Evolutionary conservation across 2,888 invertebrate genomes (phyloP).

Genomic region (Chrysodeixis includens): DNA sequence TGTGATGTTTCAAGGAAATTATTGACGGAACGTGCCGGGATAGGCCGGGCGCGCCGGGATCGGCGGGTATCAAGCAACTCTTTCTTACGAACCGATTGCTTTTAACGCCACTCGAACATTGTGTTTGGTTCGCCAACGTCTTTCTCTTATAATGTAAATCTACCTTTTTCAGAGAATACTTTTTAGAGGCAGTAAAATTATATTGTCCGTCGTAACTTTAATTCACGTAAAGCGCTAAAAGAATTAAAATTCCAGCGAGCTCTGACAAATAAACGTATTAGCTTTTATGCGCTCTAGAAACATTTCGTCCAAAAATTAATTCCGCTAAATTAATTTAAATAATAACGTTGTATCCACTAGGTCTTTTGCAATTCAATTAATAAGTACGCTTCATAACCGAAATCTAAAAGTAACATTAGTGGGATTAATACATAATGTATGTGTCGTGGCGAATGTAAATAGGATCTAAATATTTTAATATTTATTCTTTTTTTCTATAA

Average conservation of each 20-base stretch:
- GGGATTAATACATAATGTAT: conserved; percentile 32
- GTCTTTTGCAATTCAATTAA: conserved; percentile 29
- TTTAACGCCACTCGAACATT: conserved; percentile 68
- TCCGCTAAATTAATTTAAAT: conserved; percentile 45
- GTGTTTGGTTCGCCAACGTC: conserved; percentile 61
- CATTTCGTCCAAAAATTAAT: conserved; percentile 45
- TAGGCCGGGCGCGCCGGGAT: conserved; percentile 70
- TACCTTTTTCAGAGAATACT: conserved; percentile 69
- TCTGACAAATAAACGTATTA: conserved; percentile 81
- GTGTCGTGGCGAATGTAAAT: conserved; percentile 27
- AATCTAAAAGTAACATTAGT: conserved; percentile 23
- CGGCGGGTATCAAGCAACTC: conserved; percentile 65
- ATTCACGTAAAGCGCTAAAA: conserved; percentile 78
- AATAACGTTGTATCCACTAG: conserved; percentile 31
- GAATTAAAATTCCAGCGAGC: conserved; percentile 83
- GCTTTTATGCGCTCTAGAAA: conserved; percentile 70
- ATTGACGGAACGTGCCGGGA: conserved; percentile 87
- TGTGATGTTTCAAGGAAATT: conserved; percentile 86
- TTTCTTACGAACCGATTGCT: conserved; percentile 71
- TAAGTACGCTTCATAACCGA: conserved; percentile 12
- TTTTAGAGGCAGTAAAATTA: conserved; percentile 78
- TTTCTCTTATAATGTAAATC: conserved; percentile 63
- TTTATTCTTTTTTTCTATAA: conserved; percentile 60
- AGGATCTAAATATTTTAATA: conserved; percentile 59
- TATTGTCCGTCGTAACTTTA: conserved; percentile 80